Evolutionary conservation across 2,888 invertebrate genomes (phyloP), one percentile per base, ranked within the genome.

Genomic region (Ptychoptera contaminata): DNA sequence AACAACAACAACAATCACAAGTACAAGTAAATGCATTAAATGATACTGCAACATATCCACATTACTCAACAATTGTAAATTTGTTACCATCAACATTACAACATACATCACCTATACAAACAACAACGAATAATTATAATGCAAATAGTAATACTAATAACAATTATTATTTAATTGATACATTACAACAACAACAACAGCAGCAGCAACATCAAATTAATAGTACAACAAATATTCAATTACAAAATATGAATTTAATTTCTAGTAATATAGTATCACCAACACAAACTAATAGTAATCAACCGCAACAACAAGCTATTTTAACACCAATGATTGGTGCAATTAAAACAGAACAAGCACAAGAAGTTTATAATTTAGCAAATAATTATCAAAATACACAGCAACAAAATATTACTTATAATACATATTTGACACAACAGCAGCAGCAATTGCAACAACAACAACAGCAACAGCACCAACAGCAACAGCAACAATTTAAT

Each of bases 361-460:
- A 32, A 9, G 9, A 11, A 32, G 11, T 32, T 32, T 32, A 32
- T 32, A 11, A 23, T 23, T 23, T 23, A 23, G 23, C 23, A 23
- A 23, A 23, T 23, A 23, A 23, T 23, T 23, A 23, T 23, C 23
- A 23, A 23, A 23, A 23, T 7, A 23, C 23, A 32, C 32, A 32
- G 8, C 32, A 32, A 32, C 32, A 32, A 32, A 32, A 32, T 32
- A n/a, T 11, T 9, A 32, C 32, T n/a, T 11, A 32, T n/a, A 11
- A 11, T 32, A 32, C 9, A 4, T 11, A n/a, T 32, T 32, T 42
- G 44, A 54, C 39, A 40, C 52, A 46, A 30, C 37, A 48, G 6
- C 46, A 42, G 16, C 45, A 53, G 15, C 50, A 57, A 15, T 23
- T 52, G 8, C 51, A 54, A 36, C 56, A 61, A 34, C 62, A 52